These are phyloP conservation scores for Hyles lineata DNA, from an alignment of 2,888 invertebrate genomes.

Conservation along the genomic window DNA sequence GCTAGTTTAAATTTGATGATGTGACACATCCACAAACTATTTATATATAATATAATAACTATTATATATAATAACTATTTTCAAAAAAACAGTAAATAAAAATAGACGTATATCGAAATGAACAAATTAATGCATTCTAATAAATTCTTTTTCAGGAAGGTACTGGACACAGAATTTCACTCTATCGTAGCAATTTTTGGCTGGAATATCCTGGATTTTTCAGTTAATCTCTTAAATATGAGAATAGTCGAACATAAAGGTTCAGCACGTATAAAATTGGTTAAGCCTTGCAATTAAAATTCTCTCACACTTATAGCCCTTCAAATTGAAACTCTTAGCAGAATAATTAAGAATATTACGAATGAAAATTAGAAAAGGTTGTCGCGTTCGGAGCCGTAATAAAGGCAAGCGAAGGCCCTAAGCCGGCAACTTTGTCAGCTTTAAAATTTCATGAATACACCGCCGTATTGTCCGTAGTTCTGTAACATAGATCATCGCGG, in stretches of 20 bases:
- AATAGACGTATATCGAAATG: too few relatives aligned
- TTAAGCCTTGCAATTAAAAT: background rate
- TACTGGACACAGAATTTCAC: too few relatives aligned
- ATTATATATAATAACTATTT: too few relatives aligned
- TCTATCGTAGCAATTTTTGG: too few relatives aligned
- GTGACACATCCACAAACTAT: too few relatives aligned
- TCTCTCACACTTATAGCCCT: background rate
- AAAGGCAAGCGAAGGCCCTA: background rate
- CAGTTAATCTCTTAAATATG: background rate
- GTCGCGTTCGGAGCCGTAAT: conserved; percentile 1
- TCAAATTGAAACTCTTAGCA: conserved; percentile 20
- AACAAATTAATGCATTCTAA: too few relatives aligned
- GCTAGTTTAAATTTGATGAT: too few relatives aligned
- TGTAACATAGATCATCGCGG: conserved; percentile 42
- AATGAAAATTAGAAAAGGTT: conserved; percentile 27
- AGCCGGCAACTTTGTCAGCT: conserved; percentile 22
- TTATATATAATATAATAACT: too few relatives aligned
- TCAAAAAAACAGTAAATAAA: too few relatives aligned
- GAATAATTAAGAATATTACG: conserved; percentile 6
- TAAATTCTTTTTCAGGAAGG: too few relatives aligned
- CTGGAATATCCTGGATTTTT: too few relatives aligned
- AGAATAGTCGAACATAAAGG: background rate
- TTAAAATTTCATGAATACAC: conserved; percentile 49
- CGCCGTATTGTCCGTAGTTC: conserved; percentile 43
- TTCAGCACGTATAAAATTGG: background rate